phyloP scores from a whole-genome alignment of 2,888 invertebrate genomes.

The Sphinx pinastri region DNA sequence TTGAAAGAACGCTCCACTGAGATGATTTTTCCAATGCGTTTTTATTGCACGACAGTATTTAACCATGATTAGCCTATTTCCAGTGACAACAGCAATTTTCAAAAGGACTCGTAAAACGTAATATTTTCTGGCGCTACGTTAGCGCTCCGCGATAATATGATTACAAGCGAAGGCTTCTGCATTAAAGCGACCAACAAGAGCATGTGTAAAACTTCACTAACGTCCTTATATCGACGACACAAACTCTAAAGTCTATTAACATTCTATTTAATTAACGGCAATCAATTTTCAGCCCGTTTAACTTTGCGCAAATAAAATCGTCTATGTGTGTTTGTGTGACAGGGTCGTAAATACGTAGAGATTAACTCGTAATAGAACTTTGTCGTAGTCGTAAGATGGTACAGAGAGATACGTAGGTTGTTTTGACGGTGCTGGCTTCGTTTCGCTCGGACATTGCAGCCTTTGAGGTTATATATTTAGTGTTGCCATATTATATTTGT shows the following conservation, averaged over 20 bases:
- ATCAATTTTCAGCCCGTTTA: constrained; percentile 47
- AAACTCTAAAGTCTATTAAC: constrained; percentile 45
- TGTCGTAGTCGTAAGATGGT: constrained; percentile 48
- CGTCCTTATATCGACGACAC: constrained; percentile 37
- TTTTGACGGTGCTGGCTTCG: constrained; percentile 63
- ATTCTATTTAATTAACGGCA: constrained; percentile 38
- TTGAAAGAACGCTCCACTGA: too few relatives aligned
- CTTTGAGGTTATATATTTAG: constrained; percentile 73
- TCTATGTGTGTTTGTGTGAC: constrained; percentile 51
- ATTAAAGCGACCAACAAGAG: constrained; percentile 32
- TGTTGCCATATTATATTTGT: constrained; percentile 55
- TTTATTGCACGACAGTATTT: too few relatives aligned
- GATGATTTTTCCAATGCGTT: too few relatives aligned
- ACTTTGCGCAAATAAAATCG: constrained; percentile 49
- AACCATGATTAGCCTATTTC: neutral
- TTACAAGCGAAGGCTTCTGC: constrained; percentile 58
- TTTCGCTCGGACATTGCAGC: constrained; percentile 69
- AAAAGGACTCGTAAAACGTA: neutral
- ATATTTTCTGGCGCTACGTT: constrained; percentile 14
- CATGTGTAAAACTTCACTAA: constrained; percentile 32
- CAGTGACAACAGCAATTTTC: neutral
- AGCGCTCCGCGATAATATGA: constrained; percentile 55
- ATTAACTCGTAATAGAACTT: constrained; percentile 49
- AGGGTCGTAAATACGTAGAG: constrained; percentile 55
- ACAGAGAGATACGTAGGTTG: constrained; percentile 55